A percentile compares a stretch with the other conserved stretches of the same genome.
These are phyloP conservation scores for Calycopis cecrops DNA, from an alignment of 1,140 invertebrate species.

Conservation along the genomic window DNA sequence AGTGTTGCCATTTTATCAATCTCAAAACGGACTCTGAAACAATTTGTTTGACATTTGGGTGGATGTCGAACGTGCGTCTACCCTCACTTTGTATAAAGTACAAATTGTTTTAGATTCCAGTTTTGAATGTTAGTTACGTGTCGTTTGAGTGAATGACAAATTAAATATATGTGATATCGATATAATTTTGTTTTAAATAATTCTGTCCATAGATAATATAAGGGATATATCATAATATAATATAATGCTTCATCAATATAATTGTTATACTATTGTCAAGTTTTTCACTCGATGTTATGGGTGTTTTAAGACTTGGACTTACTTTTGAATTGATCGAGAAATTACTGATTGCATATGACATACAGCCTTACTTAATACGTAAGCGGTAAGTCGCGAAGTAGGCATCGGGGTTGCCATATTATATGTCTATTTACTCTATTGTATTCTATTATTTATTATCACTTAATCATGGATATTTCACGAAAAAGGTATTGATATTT, in stretches of 20 bases:
- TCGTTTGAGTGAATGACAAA: slow-evolving; percentile 30
- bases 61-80: neutral
- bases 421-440: too few species aligned
- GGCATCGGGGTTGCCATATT: too few species aligned
- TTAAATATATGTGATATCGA: slow-evolving; percentile 52
- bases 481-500: too few species aligned
- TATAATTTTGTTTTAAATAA: slow-evolving; percentile 54
- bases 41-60: slow-evolving; percentile 7
- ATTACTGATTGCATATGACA: too few species aligned
- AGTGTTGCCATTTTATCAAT: slow-evolving; percentile 27
- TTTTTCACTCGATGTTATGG: neutral
- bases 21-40: slow-evolving; percentile 16
- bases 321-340: neutral
- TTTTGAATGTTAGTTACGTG: slow-evolving; percentile 25
- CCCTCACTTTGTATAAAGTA: neutral
- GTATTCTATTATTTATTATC: too few species aligned
- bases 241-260: slow-evolving; percentile 23
- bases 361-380: too few species aligned
- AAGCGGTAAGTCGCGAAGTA: too few species aligned
- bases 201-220: slow-evolving; percentile 53
- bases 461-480: too few species aligned
- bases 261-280: slow-evolving; percentile 20
- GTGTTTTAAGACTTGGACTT: slow-evolving; percentile 10
- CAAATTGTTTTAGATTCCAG: slow-evolving; percentile 25
- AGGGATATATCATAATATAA: slow-evolving; percentile 32